These are phyloP conservation scores for Diplosoma virens DNA, from an alignment of 23 tunicate genomes.

Conservation along the genomic window DNA sequence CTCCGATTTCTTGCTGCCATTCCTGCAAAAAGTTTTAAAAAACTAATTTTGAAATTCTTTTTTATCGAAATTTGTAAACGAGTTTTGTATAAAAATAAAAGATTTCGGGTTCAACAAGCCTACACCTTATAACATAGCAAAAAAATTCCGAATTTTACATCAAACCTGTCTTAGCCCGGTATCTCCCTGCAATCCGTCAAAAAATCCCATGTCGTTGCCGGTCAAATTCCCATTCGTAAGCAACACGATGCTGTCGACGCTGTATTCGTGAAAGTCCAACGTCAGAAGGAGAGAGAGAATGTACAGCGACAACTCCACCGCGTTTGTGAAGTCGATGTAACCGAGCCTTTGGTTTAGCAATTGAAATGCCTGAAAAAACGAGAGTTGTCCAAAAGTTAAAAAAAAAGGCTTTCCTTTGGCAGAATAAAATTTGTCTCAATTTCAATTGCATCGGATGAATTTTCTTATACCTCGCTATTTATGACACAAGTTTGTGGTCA, in stretches of 20 bases:
- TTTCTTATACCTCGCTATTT: no score
- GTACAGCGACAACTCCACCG: slow-evolving; percentile 74
- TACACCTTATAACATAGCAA: neutral
- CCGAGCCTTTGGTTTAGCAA: slow-evolving; percentile 55
- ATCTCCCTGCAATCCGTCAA: slow-evolving; percentile 59
- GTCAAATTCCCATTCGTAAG: slow-evolving; percentile 3
- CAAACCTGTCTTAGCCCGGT: slow-evolving; percentile 79
- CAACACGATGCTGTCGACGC: slow-evolving; percentile 41
- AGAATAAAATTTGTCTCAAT: no score
- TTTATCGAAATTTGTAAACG: no score
- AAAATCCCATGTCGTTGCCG: neutral
- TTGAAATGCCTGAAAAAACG: slow-evolving; percentile 87
- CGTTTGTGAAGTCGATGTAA: slow-evolving; percentile 75
- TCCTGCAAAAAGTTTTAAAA: slow-evolving; percentile 66
- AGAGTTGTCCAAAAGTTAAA: no score
- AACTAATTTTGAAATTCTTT: no score
- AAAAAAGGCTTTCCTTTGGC: no score
- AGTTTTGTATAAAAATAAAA: no score
- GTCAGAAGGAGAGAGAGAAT: slow-evolving; percentile 52
- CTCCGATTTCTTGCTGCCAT: slow-evolving; percentile 98
- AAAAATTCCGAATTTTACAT: no score
- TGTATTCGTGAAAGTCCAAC: slow-evolving; percentile 45
- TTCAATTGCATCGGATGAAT: no score
- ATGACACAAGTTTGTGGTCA: no score
- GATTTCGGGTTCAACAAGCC: no score